Base-by-base conservation (phyloP, 2,888 invertebrate genomes). In the Trissolcus brochymenae region DNA sequence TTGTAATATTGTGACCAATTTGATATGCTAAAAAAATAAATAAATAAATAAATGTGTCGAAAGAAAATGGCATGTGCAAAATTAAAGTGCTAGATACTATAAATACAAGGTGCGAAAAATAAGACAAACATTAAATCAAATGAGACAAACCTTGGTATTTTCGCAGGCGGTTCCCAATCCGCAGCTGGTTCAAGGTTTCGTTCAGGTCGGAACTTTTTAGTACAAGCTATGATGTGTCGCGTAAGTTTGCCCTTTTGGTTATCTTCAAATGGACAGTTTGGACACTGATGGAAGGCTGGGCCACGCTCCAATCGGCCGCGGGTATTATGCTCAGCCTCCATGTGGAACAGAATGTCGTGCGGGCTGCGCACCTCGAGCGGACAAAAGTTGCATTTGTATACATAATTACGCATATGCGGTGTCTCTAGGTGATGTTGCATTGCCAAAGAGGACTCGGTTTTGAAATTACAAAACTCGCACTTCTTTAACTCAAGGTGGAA, bases 111-210 rank as follows among this genome's bases (percentile, higher is more conserved):
- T 35, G 35, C 35, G 9, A 35, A 35, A 7, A 35, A 2, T 11
- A 35, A 35, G 35, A 35, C 35, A 35, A 35, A 9, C 11, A 35
- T 35, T 11, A 9, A 35, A 35, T 35, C 35, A 11, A 35, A 35
- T 35, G 35, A 21, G 1, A 51, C 11, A 9, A 16, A 73, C 90
- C 95, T 93, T 77, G 96, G 96, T 90, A 97, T 96, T 90, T 97
- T 97, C 4, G 97, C 97, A 0, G 97, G 97, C 1, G 96, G 96
- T 86, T 97, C 97, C 95, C 96, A 97, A 86, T 97, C 97, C 1
- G 93, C 90, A 0, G 97, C 95, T 4, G 97, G 97, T 81, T 95
- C 94, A 82, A 95, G 91, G 90, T 98, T 98, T 54, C 93, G 90
- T 80, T 96, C 96, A 0, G 96, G 94, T 87, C 95, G 94, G 90